These are phyloP conservation scores for Bombus difficillimus DNA, from an alignment of 1,140 invertebrate genomes.

Conservation along the genomic window DNA sequence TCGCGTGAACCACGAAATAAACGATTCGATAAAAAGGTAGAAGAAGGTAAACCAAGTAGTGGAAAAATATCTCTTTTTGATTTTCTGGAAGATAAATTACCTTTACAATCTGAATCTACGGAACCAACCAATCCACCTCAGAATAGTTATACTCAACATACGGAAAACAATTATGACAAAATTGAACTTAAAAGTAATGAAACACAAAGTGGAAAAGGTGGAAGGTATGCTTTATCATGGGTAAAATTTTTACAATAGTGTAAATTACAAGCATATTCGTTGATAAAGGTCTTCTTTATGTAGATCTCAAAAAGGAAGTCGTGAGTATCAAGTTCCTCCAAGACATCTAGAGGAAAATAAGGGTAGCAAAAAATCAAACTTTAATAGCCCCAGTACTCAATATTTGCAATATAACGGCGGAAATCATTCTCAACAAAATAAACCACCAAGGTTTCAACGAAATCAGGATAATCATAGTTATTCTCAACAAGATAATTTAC, in stretches of 20 bases:
- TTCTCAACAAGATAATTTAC: conserved; percentile 64
- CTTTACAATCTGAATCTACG: conserved; percentile 81
- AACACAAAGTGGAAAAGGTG: conserved; percentile 66
- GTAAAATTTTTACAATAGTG: neutral
- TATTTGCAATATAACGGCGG: conserved; percentile 65
- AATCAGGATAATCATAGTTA: conserved; percentile 71
- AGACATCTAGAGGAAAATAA: conserved; percentile 73
- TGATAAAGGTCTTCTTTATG: neutral
- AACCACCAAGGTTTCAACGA: conserved; percentile 80
- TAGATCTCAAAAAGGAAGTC: conserved; percentile 59
- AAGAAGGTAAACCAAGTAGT: conserved; percentile 88
- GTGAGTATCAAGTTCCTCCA: conserved; percentile 75
- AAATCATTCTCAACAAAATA: conserved; percentile 70
- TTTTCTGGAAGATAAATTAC: conserved; percentile 92
- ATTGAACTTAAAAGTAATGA: conserved; percentile 68
- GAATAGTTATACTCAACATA: conserved; percentile 66
- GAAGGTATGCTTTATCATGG: conserved; percentile 66
- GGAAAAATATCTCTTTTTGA: conserved; percentile 94
- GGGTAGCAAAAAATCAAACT: conserved; percentile 68
- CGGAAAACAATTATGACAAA: conserved; percentile 72
- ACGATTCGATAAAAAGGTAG: conserved; percentile 84
- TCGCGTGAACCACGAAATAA: conserved; percentile 75
- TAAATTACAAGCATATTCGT: neutral
- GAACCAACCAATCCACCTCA: conserved; percentile 64
- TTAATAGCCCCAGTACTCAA: conserved; percentile 56